Conservation (phyloP, 1,140 invertebrate genomes). For the Panagrolaimus sp. region DNA sequence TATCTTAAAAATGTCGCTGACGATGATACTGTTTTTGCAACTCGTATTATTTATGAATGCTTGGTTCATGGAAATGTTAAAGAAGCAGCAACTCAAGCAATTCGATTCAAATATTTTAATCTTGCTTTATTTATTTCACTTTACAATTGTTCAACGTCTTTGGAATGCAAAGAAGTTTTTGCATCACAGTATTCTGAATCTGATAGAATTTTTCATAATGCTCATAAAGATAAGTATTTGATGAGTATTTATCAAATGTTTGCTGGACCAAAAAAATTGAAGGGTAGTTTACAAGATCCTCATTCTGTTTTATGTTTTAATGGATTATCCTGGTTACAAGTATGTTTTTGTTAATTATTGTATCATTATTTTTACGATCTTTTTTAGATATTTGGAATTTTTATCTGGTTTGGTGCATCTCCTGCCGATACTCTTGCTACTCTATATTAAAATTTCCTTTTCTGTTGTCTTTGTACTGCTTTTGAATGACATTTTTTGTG, state of each 20-base stretch:
- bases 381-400: constrained; percentile 5
- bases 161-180: neutral
- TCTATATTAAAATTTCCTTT: no score
- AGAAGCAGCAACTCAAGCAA: neutral
- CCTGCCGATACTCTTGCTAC: neutral
- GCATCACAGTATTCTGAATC: neutral
- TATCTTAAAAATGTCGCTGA: neutral
- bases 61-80: neutral
- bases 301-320: neutral
- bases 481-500: no score
- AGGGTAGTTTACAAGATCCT: neutral
- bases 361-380: neutral
- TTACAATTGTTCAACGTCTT: neutral
- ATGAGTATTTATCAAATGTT: constrained; percentile 14
- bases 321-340: constrained; percentile 7
- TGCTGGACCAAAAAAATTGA: neutral
- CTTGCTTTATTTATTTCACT: constrained; percentile 9
- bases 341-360: neutral
- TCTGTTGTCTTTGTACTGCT: no score
- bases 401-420: neutral
- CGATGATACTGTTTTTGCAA: neutral
- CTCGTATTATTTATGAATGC: constrained; percentile 10
- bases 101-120: neutral
- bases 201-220: neutral
- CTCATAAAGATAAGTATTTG: neutral